Evolutionary conservation across 2,113 vertebrate species (phyloP).

Genomic region (Ceyx cyanopectus): DNA sequence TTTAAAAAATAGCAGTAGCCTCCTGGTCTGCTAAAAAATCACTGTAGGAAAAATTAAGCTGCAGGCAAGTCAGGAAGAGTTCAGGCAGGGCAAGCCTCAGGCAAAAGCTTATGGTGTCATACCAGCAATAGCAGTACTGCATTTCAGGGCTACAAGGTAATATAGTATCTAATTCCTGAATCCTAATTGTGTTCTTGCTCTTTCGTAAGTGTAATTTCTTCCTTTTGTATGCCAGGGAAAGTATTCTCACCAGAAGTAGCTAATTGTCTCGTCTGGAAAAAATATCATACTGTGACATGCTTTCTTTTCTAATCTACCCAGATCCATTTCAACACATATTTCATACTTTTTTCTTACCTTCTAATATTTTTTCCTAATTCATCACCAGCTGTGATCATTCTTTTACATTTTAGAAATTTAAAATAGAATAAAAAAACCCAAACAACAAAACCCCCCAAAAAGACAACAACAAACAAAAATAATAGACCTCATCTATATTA

Average conservation of each 20-base stretch:
- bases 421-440: background rate
- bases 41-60: background rate
- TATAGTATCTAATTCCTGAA: background rate
- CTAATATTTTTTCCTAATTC: background rate
- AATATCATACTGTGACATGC: background rate
- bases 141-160: background rate
- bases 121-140: background rate
- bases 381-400: background rate
- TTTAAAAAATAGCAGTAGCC: too few species aligned
- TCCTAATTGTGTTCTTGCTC: background rate
- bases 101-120: background rate
- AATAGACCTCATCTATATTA: background rate
- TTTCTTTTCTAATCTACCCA: background rate
- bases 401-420: background rate
- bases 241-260: background rate
- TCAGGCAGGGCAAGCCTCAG: background rate
- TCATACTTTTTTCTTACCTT: background rate
- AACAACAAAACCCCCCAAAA: too few species aligned
- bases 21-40: background rate
- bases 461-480: background rate
- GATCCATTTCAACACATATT: background rate
- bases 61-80: background rate
- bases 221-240: background rate
- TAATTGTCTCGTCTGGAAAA: background rate
- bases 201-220: background rate